Evolutionary conservation across 2,113 vertebrate species (phyloP).

Genomic region (Pelmatolapia mariae): DNA sequence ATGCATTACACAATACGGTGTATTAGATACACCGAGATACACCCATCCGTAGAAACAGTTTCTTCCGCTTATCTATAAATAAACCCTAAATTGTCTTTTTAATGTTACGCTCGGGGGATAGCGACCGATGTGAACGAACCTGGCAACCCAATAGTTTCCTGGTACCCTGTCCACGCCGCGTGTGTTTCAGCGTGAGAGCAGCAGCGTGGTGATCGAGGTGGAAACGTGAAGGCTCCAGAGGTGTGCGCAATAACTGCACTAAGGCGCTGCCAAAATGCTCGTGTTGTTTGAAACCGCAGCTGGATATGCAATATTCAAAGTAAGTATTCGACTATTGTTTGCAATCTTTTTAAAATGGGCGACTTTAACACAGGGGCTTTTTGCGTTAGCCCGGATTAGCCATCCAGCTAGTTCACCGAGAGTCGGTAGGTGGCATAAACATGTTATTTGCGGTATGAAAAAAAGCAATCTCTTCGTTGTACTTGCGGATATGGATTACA

Average conservation of each 20-base stretch:
- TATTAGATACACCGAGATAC: not conserved
- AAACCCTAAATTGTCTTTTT: not conserved
- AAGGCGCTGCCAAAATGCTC: slow-evolving; percentile 54
- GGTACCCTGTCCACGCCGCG: not conserved
- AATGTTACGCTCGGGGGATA: not conserved
- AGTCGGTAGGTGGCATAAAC: not conserved
- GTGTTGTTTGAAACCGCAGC: slow-evolving; percentile 75
- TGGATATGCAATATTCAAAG: slow-evolving; percentile 75
- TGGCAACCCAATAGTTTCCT: slow-evolving; percentile 31
- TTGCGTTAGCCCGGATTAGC: slow-evolving; percentile 21
- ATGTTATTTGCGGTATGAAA: not conserved
- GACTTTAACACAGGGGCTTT: not conserved
- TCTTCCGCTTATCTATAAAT: not conserved
- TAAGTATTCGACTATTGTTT: not conserved
- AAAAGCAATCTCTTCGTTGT: not conserved
- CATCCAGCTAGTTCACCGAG: not conserved
- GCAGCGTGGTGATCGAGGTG: not conserved
- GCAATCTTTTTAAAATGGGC: accelerated
- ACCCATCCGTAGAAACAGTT: not conserved
- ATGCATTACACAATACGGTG: not conserved
- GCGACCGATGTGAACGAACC: not conserved
- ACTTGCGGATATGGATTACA: not conserved
- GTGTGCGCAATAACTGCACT: not conserved
- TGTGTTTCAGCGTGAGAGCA: not conserved
- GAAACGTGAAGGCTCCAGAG: not conserved